Evolutionary conservation across 2,797 vertebrate genomes (phyloP).

Genomic region (Otolemur crassicaudatus): DNA sequence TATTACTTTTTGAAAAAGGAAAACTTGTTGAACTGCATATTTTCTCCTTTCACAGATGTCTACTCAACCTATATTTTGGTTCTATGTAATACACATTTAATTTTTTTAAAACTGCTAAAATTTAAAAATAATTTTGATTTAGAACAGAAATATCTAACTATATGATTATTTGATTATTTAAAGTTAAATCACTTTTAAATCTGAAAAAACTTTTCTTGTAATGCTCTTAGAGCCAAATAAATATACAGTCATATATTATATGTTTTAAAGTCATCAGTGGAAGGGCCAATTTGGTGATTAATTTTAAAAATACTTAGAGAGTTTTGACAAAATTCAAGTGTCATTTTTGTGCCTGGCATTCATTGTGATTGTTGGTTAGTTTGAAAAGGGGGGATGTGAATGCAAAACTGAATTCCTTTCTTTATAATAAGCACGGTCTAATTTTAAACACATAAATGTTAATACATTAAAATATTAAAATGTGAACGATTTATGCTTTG

Average conservation of each 20-base stretch:
- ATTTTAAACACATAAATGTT: constrained; percentile 22
- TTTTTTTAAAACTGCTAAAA: constrained; percentile 8
- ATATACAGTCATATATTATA: neutral
- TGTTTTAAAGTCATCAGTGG: neutral
- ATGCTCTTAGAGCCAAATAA: neutral
- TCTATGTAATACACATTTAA: constrained; percentile 64
- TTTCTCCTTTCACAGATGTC: constrained; percentile 82
- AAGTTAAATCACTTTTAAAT: constrained; percentile 48
- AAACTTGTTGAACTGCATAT: constrained; percentile 85
- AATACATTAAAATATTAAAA: neutral
- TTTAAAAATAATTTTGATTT: constrained; percentile 47
- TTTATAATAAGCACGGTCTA: neutral
- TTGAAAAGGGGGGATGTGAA: neutral
- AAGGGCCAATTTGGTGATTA: neutral
- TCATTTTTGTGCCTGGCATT: constrained; percentile 14
- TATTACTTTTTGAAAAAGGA: constrained; percentile 85
- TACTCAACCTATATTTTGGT: constrained; percentile 70
- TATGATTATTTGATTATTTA: neutral
- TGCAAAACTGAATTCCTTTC: constrained; percentile 11
- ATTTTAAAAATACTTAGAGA: neutral
- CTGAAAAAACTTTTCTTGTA: constrained; percentile 11
- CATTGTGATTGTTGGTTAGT: neutral
- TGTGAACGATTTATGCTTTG: neutral
- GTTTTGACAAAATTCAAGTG: neutral
- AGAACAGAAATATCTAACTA: neutral